Evolutionary conservation across 2,797 vertebrate species (phyloP).

Genomic region (Gila robusta): DNA sequence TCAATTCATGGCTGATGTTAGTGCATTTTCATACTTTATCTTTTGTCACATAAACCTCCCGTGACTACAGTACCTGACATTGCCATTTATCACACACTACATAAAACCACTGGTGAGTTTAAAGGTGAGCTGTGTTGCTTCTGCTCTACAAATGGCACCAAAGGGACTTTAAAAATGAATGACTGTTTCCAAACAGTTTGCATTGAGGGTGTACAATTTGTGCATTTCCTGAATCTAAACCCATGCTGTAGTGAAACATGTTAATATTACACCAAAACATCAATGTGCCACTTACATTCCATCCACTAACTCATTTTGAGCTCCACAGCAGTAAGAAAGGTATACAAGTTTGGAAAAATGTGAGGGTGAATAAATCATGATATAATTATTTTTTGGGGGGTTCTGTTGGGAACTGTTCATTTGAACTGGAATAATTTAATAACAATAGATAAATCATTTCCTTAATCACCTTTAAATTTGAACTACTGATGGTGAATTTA

Average conservation of each 20-base stretch:
- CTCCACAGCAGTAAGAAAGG: neutral
- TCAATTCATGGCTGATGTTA: neutral
- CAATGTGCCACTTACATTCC: neutral
- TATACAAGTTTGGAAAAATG: neutral
- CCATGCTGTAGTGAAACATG: neutral
- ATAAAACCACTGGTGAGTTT: constrained; percentile 30
- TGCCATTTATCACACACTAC: constrained; percentile 7
- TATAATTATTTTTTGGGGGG: neutral
- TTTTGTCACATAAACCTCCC: constrained; percentile 6
- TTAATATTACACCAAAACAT: neutral
- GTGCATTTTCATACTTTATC: neutral
- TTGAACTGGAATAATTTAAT: neutral
- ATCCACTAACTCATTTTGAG: neutral
- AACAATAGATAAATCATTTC: neutral
- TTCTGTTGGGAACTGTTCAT: neutral
- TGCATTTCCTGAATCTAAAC: neutral
- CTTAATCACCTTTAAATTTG: neutral
- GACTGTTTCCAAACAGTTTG: constrained; percentile 6
- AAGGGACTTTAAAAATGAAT: constrained; percentile 7
- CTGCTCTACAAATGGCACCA: constrained; percentile 4
- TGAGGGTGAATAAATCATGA: neutral
- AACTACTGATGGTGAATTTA: neutral
- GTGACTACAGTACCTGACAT: constrained; percentile 1
- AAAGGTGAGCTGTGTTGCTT: constrained; percentile 36
- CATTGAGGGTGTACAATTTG: neutral